Base-by-base conservation (phyloP, 2,113 vertebrate species). In the Romanogobio albipinnatus region DNA sequence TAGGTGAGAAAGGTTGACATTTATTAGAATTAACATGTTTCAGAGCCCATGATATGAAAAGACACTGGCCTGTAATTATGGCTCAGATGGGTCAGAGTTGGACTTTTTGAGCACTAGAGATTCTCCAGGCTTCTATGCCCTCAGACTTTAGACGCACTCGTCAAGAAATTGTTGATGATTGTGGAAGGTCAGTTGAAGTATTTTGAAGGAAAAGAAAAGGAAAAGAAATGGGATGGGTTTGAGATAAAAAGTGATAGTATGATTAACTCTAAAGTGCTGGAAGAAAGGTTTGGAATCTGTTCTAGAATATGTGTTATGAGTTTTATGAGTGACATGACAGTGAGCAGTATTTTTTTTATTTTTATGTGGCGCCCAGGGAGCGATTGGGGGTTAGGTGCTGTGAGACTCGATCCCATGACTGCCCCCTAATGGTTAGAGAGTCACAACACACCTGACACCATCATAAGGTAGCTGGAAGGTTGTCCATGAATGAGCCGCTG, bases 1-100 rank as follows among this genome's bases (percentile, higher is more conserved):
- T 13, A 43, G 36, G 56, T 61, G 36, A 43, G 59, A 26, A 74
- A 75, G 45, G 45, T 49, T 76, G 9, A 76, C 75, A 76, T 76
- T 58, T 76, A 36, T 15, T 36, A 22, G 49, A 36, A 56, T 75
- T 14, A 26, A 14, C 45, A n/a, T 49, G 71, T 51, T 75, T 61
- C 49, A 53, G 47, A 47, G 58, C 7, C 24, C 33, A 53, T 29
- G n/a, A 45, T 13, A 61, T 51, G 1, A 66, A 64, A 29, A 66
- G 10, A 11, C 4, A 11, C 17, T 3, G 62, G 22, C 45, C 61
- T 68, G 43, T 81, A 68, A 81, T 68, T 68, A 68, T 64, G 68
- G 17, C 9, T 81, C 43, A 33, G 43, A 68, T 51, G n/a, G n/a
- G 58, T 45, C 77, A 29, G 19, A 79, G 51, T 58, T 77, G 19